Evolutionary conservation across 2,888 invertebrate genomes (phyloP).

Genomic region (Erebia epiphron): DNA sequence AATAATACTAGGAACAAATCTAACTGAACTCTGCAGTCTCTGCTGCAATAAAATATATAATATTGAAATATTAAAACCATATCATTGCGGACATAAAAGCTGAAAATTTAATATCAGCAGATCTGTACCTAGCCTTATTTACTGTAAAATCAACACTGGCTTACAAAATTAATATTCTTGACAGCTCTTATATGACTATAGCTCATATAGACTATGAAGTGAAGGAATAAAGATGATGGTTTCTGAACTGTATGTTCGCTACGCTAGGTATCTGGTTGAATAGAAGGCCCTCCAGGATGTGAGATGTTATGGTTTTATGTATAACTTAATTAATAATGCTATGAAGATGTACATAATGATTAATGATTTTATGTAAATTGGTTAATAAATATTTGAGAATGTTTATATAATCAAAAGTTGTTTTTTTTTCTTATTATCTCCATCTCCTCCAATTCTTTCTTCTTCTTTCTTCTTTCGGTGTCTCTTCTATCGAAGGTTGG

Average conservation of each 20-base stretch:
- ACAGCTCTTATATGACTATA: background rate
- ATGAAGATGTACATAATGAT: constrained; percentile 80
- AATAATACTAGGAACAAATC: background rate
- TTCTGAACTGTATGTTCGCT: background rate
- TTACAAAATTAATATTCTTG: background rate
- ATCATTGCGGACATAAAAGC: too few species aligned
- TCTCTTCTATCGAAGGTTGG: too few species aligned
- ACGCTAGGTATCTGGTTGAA: constrained; percentile 59
- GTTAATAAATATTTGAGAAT: constrained; percentile 84
- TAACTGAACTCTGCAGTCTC: background rate
- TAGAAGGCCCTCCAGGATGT: constrained; percentile 80
- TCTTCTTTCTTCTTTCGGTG: too few species aligned
- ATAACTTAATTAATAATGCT: constrained; percentile 68
- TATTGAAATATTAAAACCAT: too few species aligned
- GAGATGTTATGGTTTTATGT: constrained; percentile 78
- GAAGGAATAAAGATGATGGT: background rate
- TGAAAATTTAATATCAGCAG: too few species aligned
- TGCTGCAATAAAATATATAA: background rate
- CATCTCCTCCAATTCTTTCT: background rate
- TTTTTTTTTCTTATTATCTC: constrained; percentile 49
- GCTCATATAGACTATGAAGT: too few species aligned
- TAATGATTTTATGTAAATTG: constrained; percentile 82
- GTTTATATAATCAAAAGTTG: constrained; percentile 77
- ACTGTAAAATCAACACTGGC: too few species aligned
- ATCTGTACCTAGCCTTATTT: too few species aligned